phyloP scores from a whole-genome alignment of 2,113 vertebrate species.

The Talpa occidentalis region DNA sequence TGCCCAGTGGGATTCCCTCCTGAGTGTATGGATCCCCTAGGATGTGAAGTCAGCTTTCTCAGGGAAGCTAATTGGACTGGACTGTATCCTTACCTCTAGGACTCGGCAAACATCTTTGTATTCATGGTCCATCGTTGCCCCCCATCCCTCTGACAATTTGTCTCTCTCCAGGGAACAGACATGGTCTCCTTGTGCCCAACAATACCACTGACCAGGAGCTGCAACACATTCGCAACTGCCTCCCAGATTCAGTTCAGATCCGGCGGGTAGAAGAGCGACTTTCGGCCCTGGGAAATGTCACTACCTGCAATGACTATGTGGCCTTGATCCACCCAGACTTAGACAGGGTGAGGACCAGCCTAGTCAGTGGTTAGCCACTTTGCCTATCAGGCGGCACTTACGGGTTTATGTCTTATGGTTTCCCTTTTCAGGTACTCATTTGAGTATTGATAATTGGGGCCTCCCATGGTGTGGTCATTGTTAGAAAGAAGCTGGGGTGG shows the following conservation, averaged over 20 bases:
- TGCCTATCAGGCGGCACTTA: neutral
- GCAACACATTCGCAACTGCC: constrained; percentile 95
- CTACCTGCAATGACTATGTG: constrained; percentile 97
- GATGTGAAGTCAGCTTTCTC: neutral
- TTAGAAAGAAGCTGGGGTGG: constrained; percentile 28
- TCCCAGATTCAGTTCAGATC: constrained; percentile 92
- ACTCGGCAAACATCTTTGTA: neutral
- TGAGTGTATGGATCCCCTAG: neutral
- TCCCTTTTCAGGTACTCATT: neutral
- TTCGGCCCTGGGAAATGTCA: constrained; percentile 96
- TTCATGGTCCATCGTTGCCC: neutral
- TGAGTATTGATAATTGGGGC: neutral
- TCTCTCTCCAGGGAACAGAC: constrained; percentile 92
- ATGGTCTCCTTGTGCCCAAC: constrained; percentile 95
- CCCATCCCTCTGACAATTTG: neutral
- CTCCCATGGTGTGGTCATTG: neutral
- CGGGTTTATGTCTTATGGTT: neutral
- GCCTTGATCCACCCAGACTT: constrained; percentile 97
- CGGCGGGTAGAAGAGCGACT: constrained; percentile 96
- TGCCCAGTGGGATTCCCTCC: neutral
- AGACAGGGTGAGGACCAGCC: constrained; percentile 89
- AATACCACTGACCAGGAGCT: constrained; percentile 98
- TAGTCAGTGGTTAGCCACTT: neutral
- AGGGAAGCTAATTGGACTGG: neutral
- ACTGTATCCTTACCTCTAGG: neutral